Conservation (phyloP, 2,797 vertebrate genomes). For the Syngnathus acus region DNA sequence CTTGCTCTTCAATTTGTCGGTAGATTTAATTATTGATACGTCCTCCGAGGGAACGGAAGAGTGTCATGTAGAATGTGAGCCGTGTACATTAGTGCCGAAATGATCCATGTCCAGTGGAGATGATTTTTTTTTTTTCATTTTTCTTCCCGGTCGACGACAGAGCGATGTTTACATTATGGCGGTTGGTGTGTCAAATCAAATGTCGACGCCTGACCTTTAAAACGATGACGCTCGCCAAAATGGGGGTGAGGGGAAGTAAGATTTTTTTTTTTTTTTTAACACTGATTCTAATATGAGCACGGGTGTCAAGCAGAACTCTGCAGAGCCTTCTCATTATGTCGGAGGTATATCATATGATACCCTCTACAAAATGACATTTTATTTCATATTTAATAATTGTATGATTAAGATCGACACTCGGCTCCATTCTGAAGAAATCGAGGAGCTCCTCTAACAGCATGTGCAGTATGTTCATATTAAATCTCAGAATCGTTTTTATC, state of each 20-base stretch:
- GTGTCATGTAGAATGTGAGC: neutral
- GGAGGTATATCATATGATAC: too few relatives aligned
- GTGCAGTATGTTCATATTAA: neutral
- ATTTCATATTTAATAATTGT: neutral
- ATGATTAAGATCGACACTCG: neutral
- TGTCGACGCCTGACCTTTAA: slow-evolving; percentile 3
- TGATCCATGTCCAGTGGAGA: neutral
- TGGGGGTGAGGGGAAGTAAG: neutral
- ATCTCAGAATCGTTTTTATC: too few relatives aligned
- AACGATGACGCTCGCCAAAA: neutral
- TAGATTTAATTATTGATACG: slow-evolving; percentile 7
- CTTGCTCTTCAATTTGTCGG: slow-evolving; percentile 2
- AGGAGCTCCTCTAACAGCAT: neutral
- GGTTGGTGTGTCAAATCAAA: slow-evolving; percentile 6
- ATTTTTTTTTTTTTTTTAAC: neutral
- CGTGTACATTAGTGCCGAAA: neutral
- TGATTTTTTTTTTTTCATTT: neutral
- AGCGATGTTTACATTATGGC: slow-evolving; percentile 3
- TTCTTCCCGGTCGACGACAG: neutral
- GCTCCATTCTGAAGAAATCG: neutral
- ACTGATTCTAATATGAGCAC: neutral
- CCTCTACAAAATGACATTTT: neutral
- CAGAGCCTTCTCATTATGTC: neutral
- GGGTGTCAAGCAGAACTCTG: neutral
- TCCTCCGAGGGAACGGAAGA: slow-evolving; percentile 1